These are phyloP conservation scores for Alviniconcha marisindica DNA, from an alignment of 1,140 invertebrate species.

Conservation along the genomic window DNA sequence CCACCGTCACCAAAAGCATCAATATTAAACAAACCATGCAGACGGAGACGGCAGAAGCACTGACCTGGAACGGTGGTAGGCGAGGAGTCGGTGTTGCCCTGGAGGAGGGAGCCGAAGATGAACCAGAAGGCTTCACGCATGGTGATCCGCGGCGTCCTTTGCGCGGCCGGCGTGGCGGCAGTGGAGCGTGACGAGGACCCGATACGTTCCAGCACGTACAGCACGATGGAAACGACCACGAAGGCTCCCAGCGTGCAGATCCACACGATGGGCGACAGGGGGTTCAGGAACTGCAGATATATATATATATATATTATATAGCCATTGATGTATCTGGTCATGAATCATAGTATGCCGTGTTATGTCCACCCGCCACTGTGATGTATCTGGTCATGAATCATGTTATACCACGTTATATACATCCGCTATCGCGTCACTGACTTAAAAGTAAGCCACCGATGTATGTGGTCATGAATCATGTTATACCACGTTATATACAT, in stretches of 20 bases:
- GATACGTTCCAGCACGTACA: slow-evolving; percentile 90
- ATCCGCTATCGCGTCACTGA: too few species aligned
- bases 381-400: too few species aligned
- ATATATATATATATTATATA: too few species aligned
- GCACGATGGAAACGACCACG: slow-evolving; percentile 92
- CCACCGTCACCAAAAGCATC: background rate
- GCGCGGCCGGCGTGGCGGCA: slow-evolving; percentile 60
- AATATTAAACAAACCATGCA: too few species aligned
- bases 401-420: too few species aligned
- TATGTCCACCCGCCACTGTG: too few species aligned
- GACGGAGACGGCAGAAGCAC: background rate
- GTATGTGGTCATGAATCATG: too few species aligned
- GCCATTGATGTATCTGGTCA: too few species aligned
- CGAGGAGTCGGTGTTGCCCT: slow-evolving; percentile 68
- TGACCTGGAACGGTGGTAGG: slow-evolving; percentile 67
- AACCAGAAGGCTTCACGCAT: slow-evolving; percentile 75
- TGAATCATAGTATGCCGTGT: too few species aligned
- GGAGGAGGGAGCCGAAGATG: slow-evolving; percentile 72
- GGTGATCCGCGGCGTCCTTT: slow-evolving; percentile 58
- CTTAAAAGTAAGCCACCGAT: too few species aligned
- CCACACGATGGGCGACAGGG: slow-evolving; percentile 87
- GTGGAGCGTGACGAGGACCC: slow-evolving; percentile 80
- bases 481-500: too few species aligned
- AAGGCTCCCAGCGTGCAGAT: slow-evolving; percentile 71
- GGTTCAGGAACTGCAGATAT: slow-evolving; percentile 90